Evolutionary conservation across 2,888 invertebrate genomes (phyloP), one percentile per base, ranked within the genome.

Genomic region (Tuta absoluta): DNA sequence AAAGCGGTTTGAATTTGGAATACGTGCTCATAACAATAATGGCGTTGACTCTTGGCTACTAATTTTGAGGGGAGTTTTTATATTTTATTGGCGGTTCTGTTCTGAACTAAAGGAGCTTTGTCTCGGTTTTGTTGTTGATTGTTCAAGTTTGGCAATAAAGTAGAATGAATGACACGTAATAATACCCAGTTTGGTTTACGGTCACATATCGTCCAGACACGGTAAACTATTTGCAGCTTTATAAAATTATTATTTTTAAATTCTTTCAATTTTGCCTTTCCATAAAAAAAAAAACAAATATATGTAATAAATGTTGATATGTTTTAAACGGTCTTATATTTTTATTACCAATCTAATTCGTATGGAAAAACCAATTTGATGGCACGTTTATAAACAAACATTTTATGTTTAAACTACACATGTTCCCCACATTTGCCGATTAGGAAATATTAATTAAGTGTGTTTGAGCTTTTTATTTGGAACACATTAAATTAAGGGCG

Each of bases 381-480:
- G 45, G 7, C 17, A n/a, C 45, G 4, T 41, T 3, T 45, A n/a
- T 33, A 33, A 17, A 24, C 56, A 56, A 33, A 33, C 33, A 56
- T 33, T 14, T 8, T 17, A 56, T 17, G 24, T 3, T 24, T 53
- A 41, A 49, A 45, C 49, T 14, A 38, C 62, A 62, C 33, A 51
- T 62, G 62, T 51, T 62, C 38, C n/a, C 49, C 61, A 61, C 48
- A 48, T 60, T 59, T 41, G 51, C 67, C 72, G 72, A 77, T 75
- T 74, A 80, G 80, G 77, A 80, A 75, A 75, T 76, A 75, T 76
- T 77, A 81, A 82, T 81, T 83, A 77, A 76, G 75, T 74, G 68
- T 64, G 71, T 75, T 72, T 73, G 75, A 70, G 57, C 72, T 73
- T 72, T 78, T 72, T 80, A 80, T 83, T 78, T 73, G 69, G 68